Percentiles rank a stretch among this genome's conserved stretches.
Evolutionary conservation across 2,888 invertebrate genomes (phyloP).

Genomic region (Pachymerium ferrugineum): DNA sequence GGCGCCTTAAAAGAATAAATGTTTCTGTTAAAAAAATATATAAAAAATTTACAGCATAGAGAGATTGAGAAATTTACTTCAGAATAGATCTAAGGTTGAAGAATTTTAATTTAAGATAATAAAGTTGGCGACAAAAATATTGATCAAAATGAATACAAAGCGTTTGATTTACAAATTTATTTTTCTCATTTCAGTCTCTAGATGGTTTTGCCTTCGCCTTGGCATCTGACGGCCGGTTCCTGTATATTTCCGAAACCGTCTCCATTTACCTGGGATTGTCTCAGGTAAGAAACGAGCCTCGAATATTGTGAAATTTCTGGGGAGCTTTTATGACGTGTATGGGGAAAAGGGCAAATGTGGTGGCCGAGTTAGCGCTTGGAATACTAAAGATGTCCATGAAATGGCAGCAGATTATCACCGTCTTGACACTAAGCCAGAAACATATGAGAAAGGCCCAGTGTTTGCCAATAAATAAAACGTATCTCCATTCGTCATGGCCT

Average conservation of each 20-base stretch:
- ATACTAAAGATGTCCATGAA: background rate
- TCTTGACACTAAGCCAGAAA: background rate
- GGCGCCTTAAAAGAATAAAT: too few species aligned
- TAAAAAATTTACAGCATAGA: too few species aligned
- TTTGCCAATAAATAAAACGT: background rate
- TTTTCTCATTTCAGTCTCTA: conserved; percentile 65
- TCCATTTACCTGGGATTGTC: conserved; percentile 99
- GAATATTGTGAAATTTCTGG: background rate
- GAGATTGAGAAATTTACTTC: too few species aligned
- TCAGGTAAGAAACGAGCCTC: conserved; percentile 65
- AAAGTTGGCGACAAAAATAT: too few species aligned
- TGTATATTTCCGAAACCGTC: conserved; percentile 99
- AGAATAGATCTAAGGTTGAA: too few species aligned
- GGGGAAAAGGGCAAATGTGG: background rate
- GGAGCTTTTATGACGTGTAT: background rate
- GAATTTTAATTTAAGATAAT: too few species aligned
- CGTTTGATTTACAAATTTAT: conserved; percentile 32
- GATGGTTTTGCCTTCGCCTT: conserved; percentile 97
- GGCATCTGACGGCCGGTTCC: conserved; percentile 91
- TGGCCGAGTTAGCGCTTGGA: background rate
- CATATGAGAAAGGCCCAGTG: background rate
- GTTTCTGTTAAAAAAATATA: too few species aligned
- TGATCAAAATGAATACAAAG: too few species aligned
- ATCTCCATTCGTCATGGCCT: background rate
- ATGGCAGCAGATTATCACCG: background rate